Percentiles rank a stretch among this genome's conserved stretches.
These are phyloP conservation scores for Aricia artaxerxes DNA, from an alignment of 2,888 invertebrate species.

Conservation along the genomic window DNA sequence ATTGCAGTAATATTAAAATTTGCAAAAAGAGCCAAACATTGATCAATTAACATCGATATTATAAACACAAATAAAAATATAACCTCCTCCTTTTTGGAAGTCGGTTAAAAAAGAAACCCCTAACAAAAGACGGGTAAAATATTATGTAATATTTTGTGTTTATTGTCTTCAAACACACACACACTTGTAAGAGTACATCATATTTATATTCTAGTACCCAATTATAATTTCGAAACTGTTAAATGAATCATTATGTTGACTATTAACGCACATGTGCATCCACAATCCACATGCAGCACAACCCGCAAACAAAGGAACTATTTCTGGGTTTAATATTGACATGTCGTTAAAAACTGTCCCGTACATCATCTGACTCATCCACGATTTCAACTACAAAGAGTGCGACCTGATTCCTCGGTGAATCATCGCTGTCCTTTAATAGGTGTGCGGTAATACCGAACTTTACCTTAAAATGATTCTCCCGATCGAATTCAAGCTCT, in stretches of 20 bases:
- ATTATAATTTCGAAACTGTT: not conserved
- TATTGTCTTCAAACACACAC: no score
- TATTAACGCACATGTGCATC: not conserved
- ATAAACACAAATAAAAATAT: no score
- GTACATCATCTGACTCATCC: constrained; percentile 35
- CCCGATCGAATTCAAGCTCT: not conserved
- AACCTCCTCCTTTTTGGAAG: no score
- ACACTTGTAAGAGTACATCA: no score
- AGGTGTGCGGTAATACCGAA: constrained; percentile 29
- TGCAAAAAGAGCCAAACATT: no score
- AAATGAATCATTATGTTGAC: not conserved
- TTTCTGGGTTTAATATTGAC: constrained; percentile 20
- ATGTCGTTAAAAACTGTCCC: constrained; percentile 25
- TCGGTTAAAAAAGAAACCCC: no score
- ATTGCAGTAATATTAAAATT: no score
- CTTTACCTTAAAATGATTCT: not conserved
- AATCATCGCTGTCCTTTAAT: constrained; percentile 17
- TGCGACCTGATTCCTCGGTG: constrained; percentile 28
- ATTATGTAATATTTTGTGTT: no score
- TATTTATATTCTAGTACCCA: no score
- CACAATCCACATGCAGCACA: not conserved
- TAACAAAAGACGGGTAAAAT: no score
- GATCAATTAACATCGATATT: no score
- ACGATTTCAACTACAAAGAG: constrained; percentile 32
- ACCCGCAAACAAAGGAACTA: constrained; percentile 29